phyloP scores from a whole-genome alignment of 2,888 invertebrate species.

The Callosobruchus maculatus region DNA sequence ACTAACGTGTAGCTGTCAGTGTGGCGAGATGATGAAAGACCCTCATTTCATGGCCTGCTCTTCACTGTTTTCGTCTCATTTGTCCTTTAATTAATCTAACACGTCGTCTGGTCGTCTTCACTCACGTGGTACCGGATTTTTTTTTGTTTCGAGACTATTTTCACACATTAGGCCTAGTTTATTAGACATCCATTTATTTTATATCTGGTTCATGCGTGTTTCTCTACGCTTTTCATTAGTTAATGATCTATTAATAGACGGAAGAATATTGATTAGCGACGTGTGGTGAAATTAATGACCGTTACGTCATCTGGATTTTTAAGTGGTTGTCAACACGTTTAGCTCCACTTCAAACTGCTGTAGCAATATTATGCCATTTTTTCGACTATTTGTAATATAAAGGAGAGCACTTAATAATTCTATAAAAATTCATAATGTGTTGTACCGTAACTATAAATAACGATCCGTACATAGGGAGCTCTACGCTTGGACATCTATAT shows the following conservation, averaged over 20 bases:
- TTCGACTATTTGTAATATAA: too few species aligned
- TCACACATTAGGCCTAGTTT: conserved; percentile 15
- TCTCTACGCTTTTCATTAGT: neutral
- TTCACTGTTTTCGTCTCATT: conserved; percentile 43
- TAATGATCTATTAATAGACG: neutral
- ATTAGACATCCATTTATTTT: conserved; percentile 8
- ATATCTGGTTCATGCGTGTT: conserved; percentile 1
- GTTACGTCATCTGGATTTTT: neutral
- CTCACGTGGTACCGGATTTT: neutral
- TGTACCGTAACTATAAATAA: too few species aligned
- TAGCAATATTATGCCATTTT: too few species aligned
- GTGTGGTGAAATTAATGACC: neutral
- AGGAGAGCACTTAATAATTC: too few species aligned
- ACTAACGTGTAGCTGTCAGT: conserved; percentile 38
- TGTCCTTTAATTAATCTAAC: conserved; percentile 42
- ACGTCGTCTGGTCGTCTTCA: conserved; percentile 14
- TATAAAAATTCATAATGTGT: too few species aligned
- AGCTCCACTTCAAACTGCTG: too few species aligned
- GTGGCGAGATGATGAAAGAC: conserved; percentile 39
- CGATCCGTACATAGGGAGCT: too few species aligned
- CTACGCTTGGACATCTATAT: too few species aligned
- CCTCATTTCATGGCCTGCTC: conserved; percentile 39
- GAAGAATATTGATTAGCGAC: neutral
- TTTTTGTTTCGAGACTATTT: conserved; percentile 15
- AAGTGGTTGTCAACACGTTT: neutral